phyloP scores from a whole-genome alignment of 2,888 invertebrate species.

The Arctia plantaginis region DNA sequence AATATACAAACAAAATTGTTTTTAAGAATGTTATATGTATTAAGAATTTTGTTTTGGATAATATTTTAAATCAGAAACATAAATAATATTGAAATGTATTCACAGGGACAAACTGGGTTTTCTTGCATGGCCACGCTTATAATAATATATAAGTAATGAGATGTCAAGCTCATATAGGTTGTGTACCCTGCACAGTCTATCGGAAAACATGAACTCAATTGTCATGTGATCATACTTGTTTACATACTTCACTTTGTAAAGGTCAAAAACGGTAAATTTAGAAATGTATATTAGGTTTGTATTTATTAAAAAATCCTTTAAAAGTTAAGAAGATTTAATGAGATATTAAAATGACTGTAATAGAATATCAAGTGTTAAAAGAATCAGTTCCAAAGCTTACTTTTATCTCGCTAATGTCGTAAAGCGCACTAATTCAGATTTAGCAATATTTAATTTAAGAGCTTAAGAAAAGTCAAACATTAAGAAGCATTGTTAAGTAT shows the following conservation, averaged over 20 bases:
- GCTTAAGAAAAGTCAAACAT: conserved; percentile 52
- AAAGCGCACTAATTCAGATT: conserved; percentile 13
- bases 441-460: conserved; percentile 28
- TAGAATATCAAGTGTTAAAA: not conserved
- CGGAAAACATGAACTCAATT: not conserved
- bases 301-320: not conserved
- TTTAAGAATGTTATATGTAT: not conserved
- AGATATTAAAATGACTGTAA: not conserved
- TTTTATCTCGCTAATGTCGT: not conserved
- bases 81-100: not conserved
- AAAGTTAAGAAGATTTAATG: not conserved
- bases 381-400: not conserved
- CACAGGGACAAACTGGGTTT: no score
- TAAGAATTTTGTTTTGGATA: no score
- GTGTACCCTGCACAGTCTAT: not conserved
- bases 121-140: not conserved
- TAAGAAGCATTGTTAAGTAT: conserved; percentile 47
- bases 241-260: not conserved
- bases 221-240: not conserved
- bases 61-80: not conserved
- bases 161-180: not conserved
- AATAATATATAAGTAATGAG: not conserved
- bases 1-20: not conserved
- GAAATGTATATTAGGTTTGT: not conserved
- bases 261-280: not conserved